phyloP scores from a whole-genome alignment of 2,113 vertebrate genomes.

The Chrysochloris asiatica region DNA sequence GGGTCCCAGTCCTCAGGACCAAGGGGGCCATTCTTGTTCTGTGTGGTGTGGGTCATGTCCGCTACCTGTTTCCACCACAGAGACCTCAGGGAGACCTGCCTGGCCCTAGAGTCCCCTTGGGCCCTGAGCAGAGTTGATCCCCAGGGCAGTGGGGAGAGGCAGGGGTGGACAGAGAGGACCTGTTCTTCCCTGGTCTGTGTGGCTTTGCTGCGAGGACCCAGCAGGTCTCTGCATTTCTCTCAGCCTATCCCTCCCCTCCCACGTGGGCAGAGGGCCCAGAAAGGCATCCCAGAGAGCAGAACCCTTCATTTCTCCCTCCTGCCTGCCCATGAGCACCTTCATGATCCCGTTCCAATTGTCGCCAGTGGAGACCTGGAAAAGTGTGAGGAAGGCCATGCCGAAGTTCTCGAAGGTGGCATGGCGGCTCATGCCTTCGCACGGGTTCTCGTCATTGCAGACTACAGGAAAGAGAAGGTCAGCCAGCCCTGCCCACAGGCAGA shows the following conservation, averaged over 20 bases:
- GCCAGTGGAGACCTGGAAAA: constrained; percentile 98
- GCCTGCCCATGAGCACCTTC: constrained; percentile 89
- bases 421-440: constrained; percentile 98
- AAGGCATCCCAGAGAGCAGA: no score
- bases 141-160: not conserved
- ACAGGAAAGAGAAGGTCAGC: constrained; percentile 49
- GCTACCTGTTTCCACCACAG: not conserved
- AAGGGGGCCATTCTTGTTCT: no score
- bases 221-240: no score
- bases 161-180: not conserved
- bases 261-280: not conserved
- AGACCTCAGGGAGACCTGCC: not conserved
- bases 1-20: not conserved
- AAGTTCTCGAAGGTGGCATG: constrained; percentile 99
- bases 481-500: accelerated
- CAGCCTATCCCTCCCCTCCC: no score
- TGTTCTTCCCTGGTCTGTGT: accelerated
- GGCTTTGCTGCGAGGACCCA: accelerated
- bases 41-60: no score
- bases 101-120: not conserved
- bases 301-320: constrained; percentile 1
- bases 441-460: constrained; percentile 97
- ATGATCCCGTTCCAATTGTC: constrained; percentile 99
- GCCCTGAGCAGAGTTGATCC: not conserved
- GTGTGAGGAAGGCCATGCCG: constrained; percentile 98